Conservation (phyloP, 2,113 vertebrate species). For the Austrofundulus limnaeus region DNA sequence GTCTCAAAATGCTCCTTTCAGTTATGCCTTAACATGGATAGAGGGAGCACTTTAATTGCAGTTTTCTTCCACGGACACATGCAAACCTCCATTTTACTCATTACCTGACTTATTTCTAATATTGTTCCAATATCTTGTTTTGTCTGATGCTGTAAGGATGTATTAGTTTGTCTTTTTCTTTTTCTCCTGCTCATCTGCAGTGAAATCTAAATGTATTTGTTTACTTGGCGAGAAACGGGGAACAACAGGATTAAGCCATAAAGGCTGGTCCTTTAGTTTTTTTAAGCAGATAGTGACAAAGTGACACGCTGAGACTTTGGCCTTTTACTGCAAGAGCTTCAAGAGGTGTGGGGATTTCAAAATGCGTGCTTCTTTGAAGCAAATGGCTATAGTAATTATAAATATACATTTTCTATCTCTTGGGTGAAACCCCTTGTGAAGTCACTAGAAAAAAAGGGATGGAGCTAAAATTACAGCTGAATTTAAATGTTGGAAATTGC, state of each 20-base stretch:
- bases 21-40: conserved; percentile 58
- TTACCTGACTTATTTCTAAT: conserved; percentile 35
- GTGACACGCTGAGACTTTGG: conserved; percentile 53
- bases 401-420: background rate
- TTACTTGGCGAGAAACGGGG: conserved; percentile 46
- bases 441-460: conserved; percentile 1
- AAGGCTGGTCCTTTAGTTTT: conserved; percentile 43
- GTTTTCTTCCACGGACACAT: conserved; percentile 15
- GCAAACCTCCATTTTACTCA: conserved; percentile 35
- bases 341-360: conserved; percentile 34
- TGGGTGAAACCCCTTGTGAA: conserved; percentile 4
- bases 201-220: conserved; percentile 65
- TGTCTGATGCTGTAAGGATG: conserved; percentile 17
- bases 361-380: conserved; percentile 25
- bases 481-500: conserved; percentile 50
- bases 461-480: conserved; percentile 13
- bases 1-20: conserved; percentile 53
- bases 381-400: background rate
- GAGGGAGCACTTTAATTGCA: conserved; percentile 48
- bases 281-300: conserved; percentile 43
- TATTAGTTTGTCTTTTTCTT: conserved; percentile 19
- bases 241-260: conserved; percentile 44
- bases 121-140: conserved; percentile 31
- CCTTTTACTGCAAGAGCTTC: conserved; percentile 59
- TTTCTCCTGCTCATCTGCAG: conserved; percentile 42